Base-by-base conservation (phyloP, 2,797 vertebrate species). In the Cyclopterus lumpus region DNA sequence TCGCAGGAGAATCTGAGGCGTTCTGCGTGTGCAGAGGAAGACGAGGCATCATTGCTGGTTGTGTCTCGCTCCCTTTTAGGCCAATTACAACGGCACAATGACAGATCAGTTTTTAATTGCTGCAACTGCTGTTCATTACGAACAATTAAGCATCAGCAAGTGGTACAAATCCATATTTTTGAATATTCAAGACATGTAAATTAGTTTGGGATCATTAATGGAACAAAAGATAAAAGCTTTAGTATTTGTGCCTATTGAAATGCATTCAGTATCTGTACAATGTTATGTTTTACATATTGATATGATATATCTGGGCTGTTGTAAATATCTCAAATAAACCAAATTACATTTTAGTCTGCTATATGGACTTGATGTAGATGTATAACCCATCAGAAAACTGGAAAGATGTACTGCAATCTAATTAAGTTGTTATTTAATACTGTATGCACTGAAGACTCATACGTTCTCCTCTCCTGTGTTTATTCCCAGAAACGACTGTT, bases 21-120 rank as follows among this genome's bases (percentile, higher is more conserved):
- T 34, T 80, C 71, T 75, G 73, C 59, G 20, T 69, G 63, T 75
- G 55, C 66, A 49, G 54, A 53, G 78, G 61, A 71, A 73, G 6
- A 79, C 74, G 61, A 73, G 69, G 80, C 75, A 86, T 73, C 80
- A 26, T 63, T 65, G 67, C 55, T 26, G 80, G 40, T 66, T 73
- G 76, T 67, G 75, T 79, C 76, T 80, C 16, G 34, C 67, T 86
- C 77, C 69, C 65, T 82, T 77, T 86, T 83, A 84, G 79, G 8
- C 84, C 80, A 84, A 88, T 91, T 89, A 86, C 83, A 88, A 70
- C 28, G 15, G 66, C 64, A 77, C 77, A 78, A 86, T 87, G 88
- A 85, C 83, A 74, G 86, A 87, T 89, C 75, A 85, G 73, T 30
- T 84, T 68, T 65, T 89, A 84, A 89, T 87, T 77, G 71, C 78